Percentiles rank a stretch among this genome's conserved stretches.
Evolutionary conservation across 2,113 vertebrate species (phyloP).

Genomic region (Sceloporus undulatus): DNA sequence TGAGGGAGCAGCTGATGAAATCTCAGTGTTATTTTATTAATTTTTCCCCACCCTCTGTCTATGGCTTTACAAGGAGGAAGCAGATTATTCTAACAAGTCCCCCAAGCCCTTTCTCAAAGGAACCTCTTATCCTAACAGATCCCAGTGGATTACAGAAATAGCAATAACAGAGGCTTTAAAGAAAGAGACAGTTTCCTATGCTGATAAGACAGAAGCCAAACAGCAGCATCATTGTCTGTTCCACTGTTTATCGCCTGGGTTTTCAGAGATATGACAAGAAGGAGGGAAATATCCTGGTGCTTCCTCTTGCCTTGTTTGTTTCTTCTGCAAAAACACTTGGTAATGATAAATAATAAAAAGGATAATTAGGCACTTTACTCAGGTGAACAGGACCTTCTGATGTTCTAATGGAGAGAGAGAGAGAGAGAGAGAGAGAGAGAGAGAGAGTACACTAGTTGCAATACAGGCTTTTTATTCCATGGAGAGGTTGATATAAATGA

Average conservation of each 20-base stretch:
- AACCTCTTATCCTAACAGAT: conserved; percentile 69
- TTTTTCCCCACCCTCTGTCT: conserved; percentile 49
- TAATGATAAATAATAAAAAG: conserved; percentile 24
- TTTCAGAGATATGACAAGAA: conserved; percentile 33
- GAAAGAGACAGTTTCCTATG: conserved; percentile 73
- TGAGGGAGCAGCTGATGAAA: conserved; percentile 8
- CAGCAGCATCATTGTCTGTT: conserved; percentile 69
- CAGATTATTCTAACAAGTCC: conserved; percentile 72
- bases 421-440: background rate
- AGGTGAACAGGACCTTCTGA: accelerated
- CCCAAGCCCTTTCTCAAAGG: conserved; percentile 70
- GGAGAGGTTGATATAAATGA: background rate
- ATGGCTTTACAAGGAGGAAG: conserved; percentile 69
- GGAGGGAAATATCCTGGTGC: conserved; percentile 8
- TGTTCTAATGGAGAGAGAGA: background rate
- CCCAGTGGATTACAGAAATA: conserved; percentile 73
- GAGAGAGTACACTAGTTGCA: background rate
- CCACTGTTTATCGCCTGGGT: conserved; percentile 62
- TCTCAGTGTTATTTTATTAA: conserved; percentile 19
- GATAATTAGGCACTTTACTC: background rate
- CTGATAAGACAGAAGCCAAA: conserved; percentile 69
- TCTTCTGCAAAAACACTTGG: background rate
- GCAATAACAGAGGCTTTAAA: conserved; percentile 70
- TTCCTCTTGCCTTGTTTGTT: background rate
- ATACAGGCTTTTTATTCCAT: background rate